A percentile compares a stretch with the other conserved stretches of the same genome.
Conservation (phyloP, 2,888 invertebrate species). For the Eristalis tenax region DNA sequence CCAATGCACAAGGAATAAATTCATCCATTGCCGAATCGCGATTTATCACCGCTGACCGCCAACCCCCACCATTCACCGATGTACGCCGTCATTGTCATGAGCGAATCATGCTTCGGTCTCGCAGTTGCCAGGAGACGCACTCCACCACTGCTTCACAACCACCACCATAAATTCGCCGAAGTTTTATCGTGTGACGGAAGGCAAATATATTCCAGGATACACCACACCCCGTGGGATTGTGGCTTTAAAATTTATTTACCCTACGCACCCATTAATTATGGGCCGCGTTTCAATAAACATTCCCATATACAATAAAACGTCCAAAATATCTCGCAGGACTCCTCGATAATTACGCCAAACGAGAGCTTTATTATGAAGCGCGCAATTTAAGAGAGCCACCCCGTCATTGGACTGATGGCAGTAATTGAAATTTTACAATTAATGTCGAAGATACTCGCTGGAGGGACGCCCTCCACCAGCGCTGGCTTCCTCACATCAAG, state of each 20-base stretch:
- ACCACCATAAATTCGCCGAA: constrained; percentile 26
- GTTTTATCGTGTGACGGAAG: constrained; percentile 13
- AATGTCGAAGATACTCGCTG: constrained; percentile 25
- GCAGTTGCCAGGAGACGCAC: not conserved
- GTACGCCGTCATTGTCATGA: not conserved
- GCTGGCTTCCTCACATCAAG: constrained; percentile 4
- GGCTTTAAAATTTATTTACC: constrained; percentile 61
- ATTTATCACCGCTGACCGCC: not conserved
- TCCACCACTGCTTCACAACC: not conserved
- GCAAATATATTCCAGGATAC: constrained; percentile 38
- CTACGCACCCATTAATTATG: constrained; percentile 56
- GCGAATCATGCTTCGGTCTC: not conserved
- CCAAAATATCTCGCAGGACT: constrained; percentile 23
- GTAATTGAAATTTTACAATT: constrained; percentile 64
- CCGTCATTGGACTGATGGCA: constrained; percentile 1
- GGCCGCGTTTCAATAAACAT: constrained; percentile 54
- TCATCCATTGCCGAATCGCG: not conserved
- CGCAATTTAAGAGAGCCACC: constrained; percentile 24
- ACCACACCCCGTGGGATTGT: constrained; percentile 40
- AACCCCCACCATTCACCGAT: not conserved
- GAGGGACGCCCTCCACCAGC: not conserved
- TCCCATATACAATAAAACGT: constrained; percentile 23
- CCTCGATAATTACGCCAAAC: constrained; percentile 54
- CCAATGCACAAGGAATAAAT: not conserved
- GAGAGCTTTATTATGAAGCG: constrained; percentile 43